Evolutionary conservation across 37 sponge, comb jelly and placozoan species (phyloP).

Genomic region (Beroe forskalii): DNA sequence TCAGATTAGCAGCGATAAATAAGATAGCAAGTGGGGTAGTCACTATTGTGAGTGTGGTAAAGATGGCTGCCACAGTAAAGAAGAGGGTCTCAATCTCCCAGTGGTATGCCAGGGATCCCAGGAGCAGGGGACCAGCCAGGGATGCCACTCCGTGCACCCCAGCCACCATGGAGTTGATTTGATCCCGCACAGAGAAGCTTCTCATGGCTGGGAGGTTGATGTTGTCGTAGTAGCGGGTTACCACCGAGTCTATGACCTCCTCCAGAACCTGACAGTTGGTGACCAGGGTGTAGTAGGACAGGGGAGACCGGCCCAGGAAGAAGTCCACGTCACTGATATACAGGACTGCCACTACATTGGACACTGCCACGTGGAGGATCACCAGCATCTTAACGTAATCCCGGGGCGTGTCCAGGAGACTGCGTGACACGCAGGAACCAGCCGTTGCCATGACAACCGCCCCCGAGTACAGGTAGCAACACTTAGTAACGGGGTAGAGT

Average conservation of each 20-base stretch:
- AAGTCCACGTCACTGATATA: slow-evolving; percentile 2
- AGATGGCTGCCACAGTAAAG: slow-evolving; percentile 50
- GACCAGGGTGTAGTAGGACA: slow-evolving; percentile 45
- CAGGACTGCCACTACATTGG: neutral
- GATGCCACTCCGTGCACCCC: neutral
- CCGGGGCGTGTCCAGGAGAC: neutral
- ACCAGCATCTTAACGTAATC: neutral
- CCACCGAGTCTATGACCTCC: slow-evolving; percentile 5
- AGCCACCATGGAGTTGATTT: slow-evolving; percentile 55
- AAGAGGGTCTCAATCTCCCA: slow-evolving; percentile 15
- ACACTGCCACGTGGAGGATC: neutral
- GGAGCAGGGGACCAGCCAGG: neutral
- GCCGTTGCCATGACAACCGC: slow-evolving; percentile 26
- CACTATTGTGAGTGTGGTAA: slow-evolving; percentile 47
- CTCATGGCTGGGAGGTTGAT: slow-evolving; percentile 18
- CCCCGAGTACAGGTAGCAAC: neutral
- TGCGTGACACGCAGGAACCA: neutral
- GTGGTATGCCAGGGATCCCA: neutral
- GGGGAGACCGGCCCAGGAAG: neutral
- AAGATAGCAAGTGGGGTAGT: slow-evolving; percentile 19
- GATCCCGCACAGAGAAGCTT: slow-evolving; percentile 24
- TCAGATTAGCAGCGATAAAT: slow-evolving; percentile 23
- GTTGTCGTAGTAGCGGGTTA: slow-evolving; percentile 24
- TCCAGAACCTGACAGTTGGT: neutral
- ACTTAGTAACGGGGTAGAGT: neutral